Evolutionary conservation across 2,888 invertebrate species (phyloP).

Genomic region (Myopa testacea): DNA sequence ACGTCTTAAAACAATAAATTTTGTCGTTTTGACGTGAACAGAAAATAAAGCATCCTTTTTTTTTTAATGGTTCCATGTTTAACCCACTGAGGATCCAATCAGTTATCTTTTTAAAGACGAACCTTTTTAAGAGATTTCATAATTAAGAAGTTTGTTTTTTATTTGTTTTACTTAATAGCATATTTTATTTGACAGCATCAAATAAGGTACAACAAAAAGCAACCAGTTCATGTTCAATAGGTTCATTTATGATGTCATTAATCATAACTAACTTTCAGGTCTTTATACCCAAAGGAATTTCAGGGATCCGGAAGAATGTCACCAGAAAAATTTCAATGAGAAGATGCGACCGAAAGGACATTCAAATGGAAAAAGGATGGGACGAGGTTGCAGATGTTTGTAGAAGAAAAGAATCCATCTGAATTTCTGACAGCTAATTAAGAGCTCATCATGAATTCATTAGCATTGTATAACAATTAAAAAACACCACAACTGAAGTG

Average conservation of each 20-base stretch:
- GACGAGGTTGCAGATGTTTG: not conserved
- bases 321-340: not conserved
- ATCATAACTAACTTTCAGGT: not conserved
- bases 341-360: not conserved
- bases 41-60: too few species aligned
- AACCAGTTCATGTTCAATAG: too few species aligned
- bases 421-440: constrained; percentile 7
- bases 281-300: not conserved
- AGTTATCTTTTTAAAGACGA: not conserved
- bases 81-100: not conserved
- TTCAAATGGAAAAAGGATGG: not conserved
- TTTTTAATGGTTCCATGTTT: not conserved
- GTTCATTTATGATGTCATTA: not conserved
- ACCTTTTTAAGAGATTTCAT: not conserved
- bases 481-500: not conserved
- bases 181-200: too few species aligned
- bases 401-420: not conserved
- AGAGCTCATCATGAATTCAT: not conserved
- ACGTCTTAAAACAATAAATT: constrained; percentile 28
- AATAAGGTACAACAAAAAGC: too few species aligned
- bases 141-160: constrained; percentile 25
- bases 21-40: not conserved
- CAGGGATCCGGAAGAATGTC: too few species aligned
- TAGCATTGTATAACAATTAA: not conserved
- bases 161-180: not conserved